Percentiles rank a stretch among this genome's conserved stretches.
Evolutionary conservation across 2,888 invertebrate species (phyloP).

Genomic region (Eilema griseolum): DNA sequence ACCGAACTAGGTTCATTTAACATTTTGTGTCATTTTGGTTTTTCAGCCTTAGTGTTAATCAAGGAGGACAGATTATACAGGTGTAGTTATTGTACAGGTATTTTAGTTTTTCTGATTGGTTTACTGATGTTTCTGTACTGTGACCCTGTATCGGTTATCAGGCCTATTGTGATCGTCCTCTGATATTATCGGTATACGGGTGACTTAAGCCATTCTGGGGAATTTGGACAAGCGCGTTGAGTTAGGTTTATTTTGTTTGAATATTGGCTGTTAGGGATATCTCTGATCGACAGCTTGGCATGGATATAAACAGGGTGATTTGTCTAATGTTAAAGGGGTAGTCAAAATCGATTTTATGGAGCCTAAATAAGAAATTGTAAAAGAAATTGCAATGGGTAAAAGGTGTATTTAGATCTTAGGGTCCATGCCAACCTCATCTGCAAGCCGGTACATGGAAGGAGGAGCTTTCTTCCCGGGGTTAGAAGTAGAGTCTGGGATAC

Average conservation of each 20-base stretch:
- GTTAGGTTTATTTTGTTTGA: conserved; percentile 16
- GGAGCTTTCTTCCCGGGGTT: too few relatives aligned
- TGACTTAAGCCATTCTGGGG: conserved; percentile 20
- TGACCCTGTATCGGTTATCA: conserved; percentile 16
- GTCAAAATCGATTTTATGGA: neutral
- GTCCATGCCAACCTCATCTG: neutral
- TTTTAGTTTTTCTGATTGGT: neutral
- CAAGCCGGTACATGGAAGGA: too few relatives aligned
- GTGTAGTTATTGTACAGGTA: too few relatives aligned
- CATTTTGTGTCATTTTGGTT: too few relatives aligned
- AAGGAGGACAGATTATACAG: too few relatives aligned
- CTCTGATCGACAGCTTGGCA: neutral
- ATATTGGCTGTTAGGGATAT: neutral
- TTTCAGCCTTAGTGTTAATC: too few relatives aligned
- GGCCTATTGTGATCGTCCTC: conserved; percentile 18
- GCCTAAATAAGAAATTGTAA: neutral
- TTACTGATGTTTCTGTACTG: neutral
- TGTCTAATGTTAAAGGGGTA: neutral
- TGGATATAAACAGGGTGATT: neutral
- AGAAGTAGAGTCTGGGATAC: too few relatives aligned
- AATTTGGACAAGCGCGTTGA: conserved; percentile 17
- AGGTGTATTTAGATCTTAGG: neutral
- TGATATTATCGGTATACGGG: conserved; percentile 19
- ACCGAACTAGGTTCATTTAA: too few relatives aligned
- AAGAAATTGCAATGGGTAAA: too few relatives aligned